A percentile compares a stretch with the other conserved stretches of the same genome.
Conservation (phyloP, 2,797 vertebrate genomes). For the Geotrypetes seraphini region DNA sequence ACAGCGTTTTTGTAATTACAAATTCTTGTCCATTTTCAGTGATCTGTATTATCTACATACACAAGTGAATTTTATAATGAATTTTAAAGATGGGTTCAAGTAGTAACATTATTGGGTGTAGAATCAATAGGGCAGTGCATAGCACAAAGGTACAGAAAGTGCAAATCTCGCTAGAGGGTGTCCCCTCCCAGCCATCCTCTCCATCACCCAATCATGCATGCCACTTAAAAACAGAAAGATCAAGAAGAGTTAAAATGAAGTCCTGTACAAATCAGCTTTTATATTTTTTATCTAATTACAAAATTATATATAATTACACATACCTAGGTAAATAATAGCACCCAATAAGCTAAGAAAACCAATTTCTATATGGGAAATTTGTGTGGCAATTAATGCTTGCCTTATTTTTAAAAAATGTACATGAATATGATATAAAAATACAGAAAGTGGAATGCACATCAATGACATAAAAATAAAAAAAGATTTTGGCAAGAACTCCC, state of each 20-base stretch:
- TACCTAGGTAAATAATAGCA: constrained; percentile 81
- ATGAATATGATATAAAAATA: constrained; percentile 56
- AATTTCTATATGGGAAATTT: constrained; percentile 41
- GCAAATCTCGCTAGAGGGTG: constrained; percentile 91
- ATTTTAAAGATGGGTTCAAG: constrained; percentile 94
- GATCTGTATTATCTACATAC: constrained; percentile 89
- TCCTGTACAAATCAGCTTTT: constrained; percentile 59
- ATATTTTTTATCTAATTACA: constrained; percentile 63
- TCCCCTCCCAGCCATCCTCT: constrained; percentile 64
- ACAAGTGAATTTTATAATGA: constrained; percentile 78
- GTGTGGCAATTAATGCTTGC: constrained; percentile 39
- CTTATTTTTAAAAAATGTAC: constrained; percentile 53
- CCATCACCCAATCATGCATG: constrained; percentile 72
- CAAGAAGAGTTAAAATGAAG: constrained; percentile 60
- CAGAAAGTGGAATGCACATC: constrained; percentile 98
- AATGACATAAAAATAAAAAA: constrained; percentile 64
- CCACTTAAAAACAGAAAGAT: constrained; percentile 43
- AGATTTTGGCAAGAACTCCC: constrained; percentile 25
- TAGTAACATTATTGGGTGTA: constrained; percentile 93
- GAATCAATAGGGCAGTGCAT: constrained; percentile 99
- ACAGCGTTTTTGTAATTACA: constrained; percentile 53
- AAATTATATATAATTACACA: constrained; percentile 67
- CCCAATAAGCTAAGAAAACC: constrained; percentile 60
- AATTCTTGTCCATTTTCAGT: constrained; percentile 55
- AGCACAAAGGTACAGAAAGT: constrained; percentile 99